These are phyloP conservation scores for Cryptoprocta ferox DNA, from an alignment of 2,797 vertebrate species.

Conservation along the genomic window DNA sequence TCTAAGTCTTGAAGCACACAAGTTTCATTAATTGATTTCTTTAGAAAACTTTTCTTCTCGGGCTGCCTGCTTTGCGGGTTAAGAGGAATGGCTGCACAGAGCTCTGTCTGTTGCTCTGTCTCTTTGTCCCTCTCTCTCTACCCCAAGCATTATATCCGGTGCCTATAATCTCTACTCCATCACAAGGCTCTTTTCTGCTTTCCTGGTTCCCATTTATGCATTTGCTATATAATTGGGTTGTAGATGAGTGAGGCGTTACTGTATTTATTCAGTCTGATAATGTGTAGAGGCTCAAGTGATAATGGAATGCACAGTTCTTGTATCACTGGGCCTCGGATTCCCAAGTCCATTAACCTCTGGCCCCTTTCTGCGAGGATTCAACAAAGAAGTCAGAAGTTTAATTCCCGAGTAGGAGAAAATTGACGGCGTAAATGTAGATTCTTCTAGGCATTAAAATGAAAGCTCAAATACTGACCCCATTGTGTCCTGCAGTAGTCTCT, in stretches of 20 bases:
- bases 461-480: not conserved
- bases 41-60: not conserved
- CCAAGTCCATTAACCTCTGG: not conserved
- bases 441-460: not conserved
- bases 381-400: constrained; percentile 42
- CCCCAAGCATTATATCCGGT: not conserved
- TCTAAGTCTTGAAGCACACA: not conserved
- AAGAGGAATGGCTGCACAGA: not conserved
- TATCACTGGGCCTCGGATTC: not conserved
- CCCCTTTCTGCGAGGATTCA: not conserved
- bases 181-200: not conserved
- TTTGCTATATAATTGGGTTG: not conserved
- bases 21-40: not conserved
- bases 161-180: not conserved
- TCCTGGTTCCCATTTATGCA: not conserved
- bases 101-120: not conserved
- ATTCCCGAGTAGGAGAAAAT: not conserved
- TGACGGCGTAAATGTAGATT: not conserved
- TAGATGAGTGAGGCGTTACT: not conserved
- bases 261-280: not conserved
- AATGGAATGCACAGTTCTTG: not conserved
- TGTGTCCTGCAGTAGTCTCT: not conserved
- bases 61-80: not conserved
- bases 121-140: not conserved
- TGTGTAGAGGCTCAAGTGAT: not conserved